These are phyloP conservation scores for Bufo bufo DNA, from an alignment of 2,113 vertebrate species.

Conservation along the genomic window DNA sequence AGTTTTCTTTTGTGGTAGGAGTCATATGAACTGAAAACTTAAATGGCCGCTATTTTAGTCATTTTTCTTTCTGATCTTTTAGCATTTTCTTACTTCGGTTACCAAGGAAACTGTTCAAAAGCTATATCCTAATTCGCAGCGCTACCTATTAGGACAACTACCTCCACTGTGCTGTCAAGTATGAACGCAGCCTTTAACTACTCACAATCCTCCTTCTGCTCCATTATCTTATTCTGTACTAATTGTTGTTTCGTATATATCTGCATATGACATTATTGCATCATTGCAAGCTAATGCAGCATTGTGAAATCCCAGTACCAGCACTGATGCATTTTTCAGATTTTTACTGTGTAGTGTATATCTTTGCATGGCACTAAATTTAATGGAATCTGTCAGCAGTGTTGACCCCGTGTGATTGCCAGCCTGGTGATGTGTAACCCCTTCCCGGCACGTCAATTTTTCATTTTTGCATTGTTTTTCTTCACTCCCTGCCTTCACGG, in stretches of 20 bases:
- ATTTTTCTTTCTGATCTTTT: slow-evolving; percentile 34
- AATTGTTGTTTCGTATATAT: background rate
- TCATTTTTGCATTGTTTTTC: no score
- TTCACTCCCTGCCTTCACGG: no score
- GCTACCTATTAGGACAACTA: slow-evolving; percentile 37
- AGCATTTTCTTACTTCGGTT: slow-evolving; percentile 38
- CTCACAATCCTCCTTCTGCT: background rate
- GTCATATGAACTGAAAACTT: background rate
- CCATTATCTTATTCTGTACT: background rate
- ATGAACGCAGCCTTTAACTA: background rate
- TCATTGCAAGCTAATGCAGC: background rate
- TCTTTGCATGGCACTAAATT: no score
- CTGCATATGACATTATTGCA: background rate
- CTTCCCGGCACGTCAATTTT: no score
- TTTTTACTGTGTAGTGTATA: no score
- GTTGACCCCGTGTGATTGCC: no score
- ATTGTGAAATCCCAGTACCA: background rate
- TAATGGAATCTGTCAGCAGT: no score
- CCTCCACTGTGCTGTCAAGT: slow-evolving; percentile 21
- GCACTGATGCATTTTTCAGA: background rate
- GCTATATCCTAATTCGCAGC: background rate
- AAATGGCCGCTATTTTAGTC: background rate
- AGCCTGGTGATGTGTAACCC: no score
- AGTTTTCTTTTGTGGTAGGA: background rate
- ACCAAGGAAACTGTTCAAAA: slow-evolving; percentile 54